Conservation (phyloP, 1,140 invertebrate species). For the Lasioglossum baleicum region DNA sequence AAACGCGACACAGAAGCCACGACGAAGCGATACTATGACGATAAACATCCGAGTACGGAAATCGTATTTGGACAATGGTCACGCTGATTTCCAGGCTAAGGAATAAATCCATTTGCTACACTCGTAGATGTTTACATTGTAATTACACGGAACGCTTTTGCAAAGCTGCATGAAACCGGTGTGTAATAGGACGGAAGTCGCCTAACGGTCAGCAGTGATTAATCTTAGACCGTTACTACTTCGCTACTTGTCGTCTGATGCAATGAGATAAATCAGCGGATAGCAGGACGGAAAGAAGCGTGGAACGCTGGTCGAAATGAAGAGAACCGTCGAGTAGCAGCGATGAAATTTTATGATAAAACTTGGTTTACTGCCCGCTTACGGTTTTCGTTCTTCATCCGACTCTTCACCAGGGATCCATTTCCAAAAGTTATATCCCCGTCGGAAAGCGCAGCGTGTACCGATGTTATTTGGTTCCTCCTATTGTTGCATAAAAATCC, state of each 20-base stretch:
- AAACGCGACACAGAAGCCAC: too few species aligned
- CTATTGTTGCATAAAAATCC: conserved; percentile 4
- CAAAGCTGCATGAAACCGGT: too few species aligned
- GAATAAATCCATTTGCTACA: too few species aligned
- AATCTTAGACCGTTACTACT: neutral
- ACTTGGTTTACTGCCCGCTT: conserved; percentile 61
- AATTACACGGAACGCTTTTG: too few species aligned
- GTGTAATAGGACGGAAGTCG: neutral
- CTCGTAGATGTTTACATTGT: too few species aligned
- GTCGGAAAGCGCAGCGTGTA: too few species aligned
- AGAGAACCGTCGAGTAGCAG: conserved; percentile 44
- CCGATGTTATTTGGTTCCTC: neutral
- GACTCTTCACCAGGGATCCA: neutral
- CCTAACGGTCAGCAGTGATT: neutral
- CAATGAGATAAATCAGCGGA: neutral
- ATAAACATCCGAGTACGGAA: too few species aligned
- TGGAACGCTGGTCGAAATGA: neutral
- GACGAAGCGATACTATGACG: too few species aligned
- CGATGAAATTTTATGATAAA: conserved; percentile 63
- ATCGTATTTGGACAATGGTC: too few species aligned
- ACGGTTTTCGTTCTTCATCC: conserved; percentile 4
- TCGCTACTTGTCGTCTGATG: neutral
- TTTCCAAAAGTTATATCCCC: neutral
- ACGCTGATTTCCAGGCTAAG: too few species aligned
- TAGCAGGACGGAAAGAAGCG: neutral